phyloP scores from a whole-genome alignment of 2,797 vertebrate genomes.

The Cottoperca gobio region DNA sequence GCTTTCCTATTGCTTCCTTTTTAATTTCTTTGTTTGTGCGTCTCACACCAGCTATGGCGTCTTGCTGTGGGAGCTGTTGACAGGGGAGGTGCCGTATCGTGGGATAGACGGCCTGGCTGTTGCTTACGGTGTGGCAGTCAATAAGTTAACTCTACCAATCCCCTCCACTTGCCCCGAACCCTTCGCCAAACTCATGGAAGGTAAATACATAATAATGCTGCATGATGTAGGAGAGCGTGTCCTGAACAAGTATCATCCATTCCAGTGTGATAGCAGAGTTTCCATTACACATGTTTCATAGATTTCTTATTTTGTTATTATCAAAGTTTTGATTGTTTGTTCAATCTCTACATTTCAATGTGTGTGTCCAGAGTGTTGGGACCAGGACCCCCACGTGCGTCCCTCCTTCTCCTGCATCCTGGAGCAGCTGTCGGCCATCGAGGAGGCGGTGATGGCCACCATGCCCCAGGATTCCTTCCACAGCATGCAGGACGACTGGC shows the following conservation, averaged over 20 bases:
- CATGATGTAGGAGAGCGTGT: not conserved
- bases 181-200: slow-evolving; percentile 97
- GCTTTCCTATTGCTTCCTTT: not conserved
- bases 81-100: slow-evolving; percentile 95
- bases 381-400: slow-evolving; percentile 95
- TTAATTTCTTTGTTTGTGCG: not conserved
- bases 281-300: too few relatives aligned
- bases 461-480: slow-evolving; percentile 98
- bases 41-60: slow-evolving; percentile 90
- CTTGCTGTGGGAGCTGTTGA: slow-evolving; percentile 96
- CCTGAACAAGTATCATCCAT: too few relatives aligned
- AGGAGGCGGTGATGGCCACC: slow-evolving; percentile 93
- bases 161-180: slow-evolving; percentile 96
- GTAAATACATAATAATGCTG: slow-evolving; percentile 70
- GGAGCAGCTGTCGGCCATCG: slow-evolving; percentile 94
- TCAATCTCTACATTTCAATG: not conserved
- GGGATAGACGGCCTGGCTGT: slow-evolving; percentile 97
- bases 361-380: slow-evolving; percentile 92
- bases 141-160: slow-evolving; percentile 95
- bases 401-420: slow-evolving; percentile 95
- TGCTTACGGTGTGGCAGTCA: slow-evolving; percentile 95
- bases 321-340: too few relatives aligned
- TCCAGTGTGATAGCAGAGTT: too few relatives aligned
- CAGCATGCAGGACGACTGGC: slow-evolving; percentile 99
- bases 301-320: too few relatives aligned